Evolutionary conservation across 2,797 vertebrate species (phyloP), one percentile per base, ranked within the genome.

Genomic region (Hydrocynus forskahlii): DNA sequence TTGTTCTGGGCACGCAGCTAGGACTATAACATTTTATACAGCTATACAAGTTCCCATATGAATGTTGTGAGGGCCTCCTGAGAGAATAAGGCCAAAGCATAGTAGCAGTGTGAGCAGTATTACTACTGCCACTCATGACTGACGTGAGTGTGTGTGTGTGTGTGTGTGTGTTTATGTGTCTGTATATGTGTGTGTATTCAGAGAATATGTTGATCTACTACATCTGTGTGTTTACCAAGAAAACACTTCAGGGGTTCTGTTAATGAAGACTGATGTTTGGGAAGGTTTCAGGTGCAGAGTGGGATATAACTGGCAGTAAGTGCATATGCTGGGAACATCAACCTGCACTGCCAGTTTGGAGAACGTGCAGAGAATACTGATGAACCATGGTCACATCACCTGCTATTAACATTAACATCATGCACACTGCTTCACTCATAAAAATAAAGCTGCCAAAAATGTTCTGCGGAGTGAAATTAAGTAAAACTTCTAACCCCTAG

Each of bases 211-310:
- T 63, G 25, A 80, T 75, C 8, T 48, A 54, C 9, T 66, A 43
- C 48, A 79, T 81, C 77, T 80, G 67, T 78, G 72, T 81, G 73
- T 81, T 81, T 76, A 80, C 73, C 21, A 84, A 66, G 76, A 69
- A 80, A 82, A 70, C 75, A 82, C 68, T 35, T n/a, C 16, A 79
- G 38, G 21, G 7, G 57, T 57, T 76, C 13, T 0, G 21, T 43
- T 43, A 72, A 71, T 72, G 17, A 75, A 72, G 16, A 78, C 45
- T 17, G 10, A 38, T 75, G 66, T 71, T 55, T 76, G n/a, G 25
- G 59, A 67, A 75, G 43, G 1, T 1, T 14, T 81, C 50, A 73
- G 25, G 25, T 80, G 55, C 57, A 40, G 8, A 35, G 19, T 77
- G 48, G 38, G 48, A 78, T 40, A 40, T 66, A 68, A 68, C 70